Evolutionary conservation across 2,888 invertebrate species (phyloP).

Genomic region (Thymelicus sylvestris): DNA sequence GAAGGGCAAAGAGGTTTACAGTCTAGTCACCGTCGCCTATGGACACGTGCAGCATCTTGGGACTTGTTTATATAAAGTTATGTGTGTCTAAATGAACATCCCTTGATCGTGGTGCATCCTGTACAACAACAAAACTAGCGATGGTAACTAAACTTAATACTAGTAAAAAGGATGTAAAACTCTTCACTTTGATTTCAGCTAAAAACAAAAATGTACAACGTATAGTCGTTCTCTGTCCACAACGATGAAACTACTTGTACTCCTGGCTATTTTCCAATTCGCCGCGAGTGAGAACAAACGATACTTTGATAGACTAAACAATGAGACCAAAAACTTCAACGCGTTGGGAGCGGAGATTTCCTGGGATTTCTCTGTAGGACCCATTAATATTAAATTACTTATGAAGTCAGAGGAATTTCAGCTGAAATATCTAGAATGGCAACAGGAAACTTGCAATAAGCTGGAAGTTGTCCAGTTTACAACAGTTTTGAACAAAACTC

Average conservation of each 20-base stretch:
- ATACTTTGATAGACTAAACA: slow-evolving; percentile 62
- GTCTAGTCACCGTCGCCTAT: too few relatives aligned
- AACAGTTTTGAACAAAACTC: slow-evolving; percentile 61
- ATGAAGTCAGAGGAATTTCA: slow-evolving; percentile 57
- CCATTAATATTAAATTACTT: slow-evolving; percentile 55
- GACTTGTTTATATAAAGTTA: too few relatives aligned
- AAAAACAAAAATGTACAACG: slow-evolving; percentile 11
- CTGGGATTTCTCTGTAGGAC: slow-evolving; percentile 68
- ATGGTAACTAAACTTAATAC: too few relatives aligned
- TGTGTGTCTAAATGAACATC: too few relatives aligned
- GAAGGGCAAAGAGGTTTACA: too few relatives aligned
- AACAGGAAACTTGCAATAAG: slow-evolving; percentile 56
- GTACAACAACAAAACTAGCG: too few relatives aligned
- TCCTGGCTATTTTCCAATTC: slow-evolving; percentile 1
- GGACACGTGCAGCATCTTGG: too few relatives aligned
- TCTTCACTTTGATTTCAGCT: slow-evolving; percentile 12
- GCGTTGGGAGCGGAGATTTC: slow-evolving; percentile 64
- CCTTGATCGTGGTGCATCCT: too few relatives aligned
- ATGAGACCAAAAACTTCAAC: slow-evolving; percentile 60
- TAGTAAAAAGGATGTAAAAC: too few relatives aligned
- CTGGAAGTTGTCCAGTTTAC: slow-evolving; percentile 52
- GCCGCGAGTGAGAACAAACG: slow-evolving; percentile 5
- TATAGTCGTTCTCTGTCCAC: background rate
- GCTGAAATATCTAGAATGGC: slow-evolving; percentile 61
- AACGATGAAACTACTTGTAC: slow-evolving; percentile 4